These are phyloP conservation scores for Tetramorium bicarinatum DNA, from an alignment of 2,888 invertebrate genomes.

Conservation along the genomic window DNA sequence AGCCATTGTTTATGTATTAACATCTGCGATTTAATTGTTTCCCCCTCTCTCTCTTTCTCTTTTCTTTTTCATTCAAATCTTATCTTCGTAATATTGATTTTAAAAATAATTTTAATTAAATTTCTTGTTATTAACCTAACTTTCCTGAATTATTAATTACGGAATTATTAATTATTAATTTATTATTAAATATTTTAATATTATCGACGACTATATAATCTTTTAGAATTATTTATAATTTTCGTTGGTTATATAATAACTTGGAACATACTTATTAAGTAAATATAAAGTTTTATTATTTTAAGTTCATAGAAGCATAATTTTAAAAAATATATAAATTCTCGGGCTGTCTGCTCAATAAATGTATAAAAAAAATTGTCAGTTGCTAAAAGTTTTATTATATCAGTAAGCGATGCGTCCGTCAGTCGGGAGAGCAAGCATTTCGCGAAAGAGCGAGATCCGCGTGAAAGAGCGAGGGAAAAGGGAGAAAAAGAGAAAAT, in stretches of 20 bases:
- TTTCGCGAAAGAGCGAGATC: conserved; percentile 62
- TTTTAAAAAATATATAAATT: background rate
- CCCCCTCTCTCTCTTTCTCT: background rate
- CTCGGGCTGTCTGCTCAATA: background rate
- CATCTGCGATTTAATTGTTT: background rate
- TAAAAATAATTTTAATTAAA: conserved; percentile 7
- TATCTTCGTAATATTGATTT: background rate
- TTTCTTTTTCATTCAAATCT: background rate
- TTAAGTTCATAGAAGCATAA: background rate
- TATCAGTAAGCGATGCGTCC: conserved; percentile 59
- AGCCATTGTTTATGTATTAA: background rate
- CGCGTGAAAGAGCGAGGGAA: conserved; percentile 46
- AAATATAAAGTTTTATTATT: background rate
- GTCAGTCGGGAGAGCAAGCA: background rate
- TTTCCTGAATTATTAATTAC: background rate
- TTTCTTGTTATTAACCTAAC: background rate
- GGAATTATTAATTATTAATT: no score
- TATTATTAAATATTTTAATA: no score
- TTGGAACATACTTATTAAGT: background rate
- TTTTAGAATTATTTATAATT: background rate
- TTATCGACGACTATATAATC: background rate
- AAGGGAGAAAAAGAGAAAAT: conserved; percentile 57
- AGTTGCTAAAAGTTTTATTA: conserved; percentile 41
- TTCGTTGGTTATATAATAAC: background rate
- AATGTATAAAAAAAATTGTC: background rate